These are phyloP conservation scores for Anoura caudifer DNA, from an alignment of 2,113 vertebrate genomes.

Conservation along the genomic window DNA sequence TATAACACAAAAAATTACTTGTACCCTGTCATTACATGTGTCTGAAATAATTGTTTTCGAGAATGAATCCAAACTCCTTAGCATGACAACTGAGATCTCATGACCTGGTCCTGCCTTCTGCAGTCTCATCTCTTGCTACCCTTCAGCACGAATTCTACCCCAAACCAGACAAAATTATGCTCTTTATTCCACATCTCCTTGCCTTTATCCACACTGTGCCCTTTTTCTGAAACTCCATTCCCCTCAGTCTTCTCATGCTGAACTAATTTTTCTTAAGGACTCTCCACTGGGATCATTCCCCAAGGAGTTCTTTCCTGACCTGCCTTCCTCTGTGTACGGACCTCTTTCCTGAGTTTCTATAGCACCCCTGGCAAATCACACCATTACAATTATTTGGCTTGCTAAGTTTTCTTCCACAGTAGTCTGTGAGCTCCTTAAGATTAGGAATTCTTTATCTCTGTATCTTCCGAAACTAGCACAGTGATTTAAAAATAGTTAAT, in stretches of 20 bases:
- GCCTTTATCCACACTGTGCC: background rate
- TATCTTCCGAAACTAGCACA: background rate
- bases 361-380: background rate
- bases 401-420: background rate
- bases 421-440: background rate
- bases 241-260: background rate
- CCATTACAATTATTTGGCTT: background rate
- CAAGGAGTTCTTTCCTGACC: background rate
- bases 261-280: background rate
- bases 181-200: background rate
- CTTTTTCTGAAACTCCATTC: background rate
- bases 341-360: background rate
- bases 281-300: background rate
- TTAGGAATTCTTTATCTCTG: background rate
- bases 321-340: background rate
- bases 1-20: background rate
- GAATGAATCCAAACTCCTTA: background rate
- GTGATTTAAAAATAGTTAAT: background rate
- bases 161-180: background rate
- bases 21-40: background rate
- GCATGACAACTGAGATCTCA: rapidly evolving
- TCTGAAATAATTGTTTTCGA: background rate
- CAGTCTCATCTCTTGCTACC: background rate
- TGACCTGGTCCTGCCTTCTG: background rate
- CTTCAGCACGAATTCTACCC: background rate